Conservation (phyloP, 2,113 vertebrate genomes). For the Myrmecobius fasciatus region DNA sequence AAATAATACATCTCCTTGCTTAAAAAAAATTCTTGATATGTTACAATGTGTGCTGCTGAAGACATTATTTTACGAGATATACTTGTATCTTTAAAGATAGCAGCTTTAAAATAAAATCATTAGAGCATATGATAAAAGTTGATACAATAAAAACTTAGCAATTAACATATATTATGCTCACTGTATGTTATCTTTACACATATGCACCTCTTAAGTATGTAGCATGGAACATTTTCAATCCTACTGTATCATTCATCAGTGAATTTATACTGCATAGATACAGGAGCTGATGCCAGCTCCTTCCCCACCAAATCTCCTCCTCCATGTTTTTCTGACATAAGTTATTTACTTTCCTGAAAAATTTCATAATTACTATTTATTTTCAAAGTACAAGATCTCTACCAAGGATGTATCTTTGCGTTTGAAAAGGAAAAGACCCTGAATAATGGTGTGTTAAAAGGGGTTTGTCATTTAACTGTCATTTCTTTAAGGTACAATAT, state of each 20-base stretch:
- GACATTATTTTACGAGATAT: background rate
- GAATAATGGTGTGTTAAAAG: rapidly evolving
- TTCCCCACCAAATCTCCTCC: background rate
- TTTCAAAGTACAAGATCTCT: constrained; percentile 27
- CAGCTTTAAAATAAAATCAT: background rate
- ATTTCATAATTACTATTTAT: background rate
- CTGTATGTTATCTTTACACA: background rate
- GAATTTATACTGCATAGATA: background rate
- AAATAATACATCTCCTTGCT: background rate
- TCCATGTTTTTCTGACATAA: background rate
- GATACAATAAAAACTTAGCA: background rate
- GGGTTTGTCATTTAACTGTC: background rate
- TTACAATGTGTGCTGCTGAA: background rate
- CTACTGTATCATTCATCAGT: background rate
- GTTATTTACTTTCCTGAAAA: background rate
- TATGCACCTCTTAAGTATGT: rapidly evolving
- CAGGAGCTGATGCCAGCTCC: background rate
- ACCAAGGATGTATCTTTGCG: background rate
- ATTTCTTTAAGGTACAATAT: background rate
- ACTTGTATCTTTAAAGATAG: constrained; percentile 12
- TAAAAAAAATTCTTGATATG: constrained; percentile 3
- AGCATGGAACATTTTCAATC: background rate
- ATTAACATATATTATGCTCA: background rate
- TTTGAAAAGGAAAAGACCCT: background rate
- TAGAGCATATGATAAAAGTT: background rate